Conservation (phyloP, 1,140 invertebrate species). For the Ectropis grisescens region DNA sequence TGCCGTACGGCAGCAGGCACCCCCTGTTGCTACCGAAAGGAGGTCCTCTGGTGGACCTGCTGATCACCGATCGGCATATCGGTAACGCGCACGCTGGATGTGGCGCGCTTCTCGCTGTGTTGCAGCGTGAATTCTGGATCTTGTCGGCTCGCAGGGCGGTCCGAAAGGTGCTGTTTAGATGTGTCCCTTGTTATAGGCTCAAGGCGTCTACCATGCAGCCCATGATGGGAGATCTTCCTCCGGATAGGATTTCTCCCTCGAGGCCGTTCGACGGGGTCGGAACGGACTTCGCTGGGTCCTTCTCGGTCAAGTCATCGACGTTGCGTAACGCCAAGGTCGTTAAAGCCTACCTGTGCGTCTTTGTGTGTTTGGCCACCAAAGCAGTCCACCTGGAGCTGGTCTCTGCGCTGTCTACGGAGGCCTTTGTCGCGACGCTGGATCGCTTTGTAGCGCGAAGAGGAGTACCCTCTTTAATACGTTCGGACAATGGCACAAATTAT, state of each 20-base stretch:
- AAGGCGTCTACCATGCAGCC: not conserved
- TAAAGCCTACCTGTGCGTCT: no score
- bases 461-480: conserved; percentile 7
- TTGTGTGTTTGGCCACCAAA: conserved; percentile 8
- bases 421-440: conserved; percentile 4
- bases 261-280: conserved; percentile 1
- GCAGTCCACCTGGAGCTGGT: conserved; percentile 8
- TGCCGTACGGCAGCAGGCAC: not conserved
- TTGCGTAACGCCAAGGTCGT: no score
- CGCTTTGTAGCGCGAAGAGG: conserved; percentile 7
- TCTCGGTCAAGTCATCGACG: not conserved
- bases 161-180: not conserved
- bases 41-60: not conserved
- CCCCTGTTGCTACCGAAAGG: not conserved
- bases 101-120: not conserved
- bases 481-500: conserved; percentile 5
- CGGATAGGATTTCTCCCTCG: not conserved
- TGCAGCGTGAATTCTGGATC: not conserved
- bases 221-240: conserved; percentile 2
- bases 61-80: not conserved
- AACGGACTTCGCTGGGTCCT: conserved; percentile 1
- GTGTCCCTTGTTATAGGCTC: conserved; percentile 1
- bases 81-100: not conserved
- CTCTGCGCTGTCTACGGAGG: conserved; percentile 3
- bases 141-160: not conserved